Evolutionary conservation across 2,113 vertebrate species (phyloP), one percentile per base, ranked within the genome.

Genomic region (Paraplagusia blochii): DNA sequence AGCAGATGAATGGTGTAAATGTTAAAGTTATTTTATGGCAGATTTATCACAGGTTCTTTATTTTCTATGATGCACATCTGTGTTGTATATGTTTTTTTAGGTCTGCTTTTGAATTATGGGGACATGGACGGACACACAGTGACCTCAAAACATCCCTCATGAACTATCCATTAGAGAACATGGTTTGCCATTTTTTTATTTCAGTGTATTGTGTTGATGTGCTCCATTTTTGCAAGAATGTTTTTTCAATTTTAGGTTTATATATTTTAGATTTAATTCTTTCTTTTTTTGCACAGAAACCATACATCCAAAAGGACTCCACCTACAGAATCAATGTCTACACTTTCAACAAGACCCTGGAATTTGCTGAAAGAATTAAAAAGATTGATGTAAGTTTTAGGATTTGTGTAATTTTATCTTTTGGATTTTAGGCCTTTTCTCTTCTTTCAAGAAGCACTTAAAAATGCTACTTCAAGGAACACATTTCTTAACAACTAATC

Each of bases 31-130:
- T 47, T 5, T 60, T 8, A 53, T 17, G 8, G 7, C 3, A 1
- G 34, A 14, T 46, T 38, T n/a, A n/a, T n/a, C n/a, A 18, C 9
- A 9, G 0, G 61, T 36, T n/a, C n/a, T 38, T 5, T 35, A 6
- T 57, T 19, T 53, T 44, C 34, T 45, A 0, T 14, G n/a, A 3
- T 34, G 11, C 5, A 18, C n/a, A 11, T 11, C 3, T 42, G 33
- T 50, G 2, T 19, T 53, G n/a, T 49, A 34, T 58, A 11, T 56
- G 15, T 14, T 38, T 68, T 5, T 16, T 59, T 83, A 99, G 97
- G 86, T 98, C 95, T 72, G 72, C 94, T 44, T 98, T 98, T 95
- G 97, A 99, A 61, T 86, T 99, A 1, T 99, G 97, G 97, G 96
- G 95, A 62, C 92, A 94, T 63, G 97, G 97, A 66, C 85, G 56